Evolutionary conservation across 1,140 invertebrate species (phyloP).

Genomic region (Cyclargus thomasi): DNA sequence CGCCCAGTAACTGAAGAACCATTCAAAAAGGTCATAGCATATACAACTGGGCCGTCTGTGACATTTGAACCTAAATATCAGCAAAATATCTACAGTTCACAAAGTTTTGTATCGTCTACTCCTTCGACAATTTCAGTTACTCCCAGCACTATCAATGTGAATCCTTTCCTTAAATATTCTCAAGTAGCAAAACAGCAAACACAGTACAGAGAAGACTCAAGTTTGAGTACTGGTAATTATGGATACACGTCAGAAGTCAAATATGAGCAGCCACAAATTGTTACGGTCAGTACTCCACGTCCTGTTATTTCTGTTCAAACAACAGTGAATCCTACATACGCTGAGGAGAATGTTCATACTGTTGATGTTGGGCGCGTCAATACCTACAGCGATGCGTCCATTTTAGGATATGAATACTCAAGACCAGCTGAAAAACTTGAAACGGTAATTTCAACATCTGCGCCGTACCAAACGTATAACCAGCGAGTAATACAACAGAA

Average conservation of each 20-base stretch:
- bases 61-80: constrained; percentile 20
- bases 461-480: constrained; percentile 32
- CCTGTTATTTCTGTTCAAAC: constrained; percentile 24
- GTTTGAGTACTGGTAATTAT: constrained; percentile 27
- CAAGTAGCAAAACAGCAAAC: constrained; percentile 42
- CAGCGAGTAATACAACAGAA: constrained; percentile 45
- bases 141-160: constrained; percentile 46
- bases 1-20: constrained; percentile 59
- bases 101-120: constrained; percentile 30
- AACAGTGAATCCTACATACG: constrained; percentile 24
- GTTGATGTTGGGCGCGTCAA: constrained; percentile 25
- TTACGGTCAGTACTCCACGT: constrained; percentile 17
- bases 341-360: constrained; percentile 30
- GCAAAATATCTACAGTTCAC: neutral
- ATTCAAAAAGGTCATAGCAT: constrained; percentile 69
- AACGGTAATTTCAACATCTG: constrained; percentile 28
- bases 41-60: constrained; percentile 63
- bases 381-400: constrained; percentile 22
- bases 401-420: constrained; percentile 33
- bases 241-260: constrained; percentile 31
- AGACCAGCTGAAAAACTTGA: constrained; percentile 26
- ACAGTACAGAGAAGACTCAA: constrained; percentile 32
- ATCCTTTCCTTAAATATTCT: constrained; percentile 49
- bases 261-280: constrained; percentile 37
- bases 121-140: constrained; percentile 31